These are phyloP conservation scores for Uria lomvia DNA, from an alignment of 2,113 vertebrate species.

Conservation along the genomic window DNA sequence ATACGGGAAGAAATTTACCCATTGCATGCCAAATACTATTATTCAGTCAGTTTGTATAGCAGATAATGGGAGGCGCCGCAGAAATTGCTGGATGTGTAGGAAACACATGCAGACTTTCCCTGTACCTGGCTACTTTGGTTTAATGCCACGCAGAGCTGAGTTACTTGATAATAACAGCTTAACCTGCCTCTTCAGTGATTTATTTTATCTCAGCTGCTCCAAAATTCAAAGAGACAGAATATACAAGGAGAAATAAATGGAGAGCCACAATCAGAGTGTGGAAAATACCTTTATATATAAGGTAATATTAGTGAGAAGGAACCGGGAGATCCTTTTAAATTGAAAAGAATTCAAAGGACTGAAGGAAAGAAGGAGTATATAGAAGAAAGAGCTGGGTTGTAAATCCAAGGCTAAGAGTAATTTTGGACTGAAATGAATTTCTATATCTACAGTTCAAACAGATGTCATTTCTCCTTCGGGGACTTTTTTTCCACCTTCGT, in stretches of 20 bases:
- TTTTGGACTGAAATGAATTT: not conserved
- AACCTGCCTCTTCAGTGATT: not conserved
- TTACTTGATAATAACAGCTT: not conserved
- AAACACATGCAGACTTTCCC: not conserved
- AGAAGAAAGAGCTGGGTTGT: not conserved
- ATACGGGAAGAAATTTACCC: not conserved
- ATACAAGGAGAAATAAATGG: not conserved
- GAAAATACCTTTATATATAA: not conserved
- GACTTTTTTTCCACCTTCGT: fast-evolving
- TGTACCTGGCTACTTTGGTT: not conserved
- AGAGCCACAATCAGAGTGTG: not conserved
- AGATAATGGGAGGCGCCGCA: not conserved
- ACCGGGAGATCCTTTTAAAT: not conserved
- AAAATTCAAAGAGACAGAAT: not conserved
- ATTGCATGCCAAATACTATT: not conserved
- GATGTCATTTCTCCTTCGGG: not conserved
- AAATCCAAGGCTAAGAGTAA: not conserved
- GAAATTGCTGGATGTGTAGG: not conserved
- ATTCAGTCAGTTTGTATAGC: not conserved
- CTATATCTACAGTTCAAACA: not conserved
- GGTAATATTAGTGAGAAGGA: not conserved
- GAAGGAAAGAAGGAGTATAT: not conserved
- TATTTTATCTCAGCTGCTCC: not conserved
- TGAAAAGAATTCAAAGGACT: not conserved
- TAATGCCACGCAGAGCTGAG: fast-evolving